Evolutionary conservation across 2,888 invertebrate genomes (phyloP), one percentile per base, ranked within the genome.

Genomic region (Oscheius sp.): DNA sequence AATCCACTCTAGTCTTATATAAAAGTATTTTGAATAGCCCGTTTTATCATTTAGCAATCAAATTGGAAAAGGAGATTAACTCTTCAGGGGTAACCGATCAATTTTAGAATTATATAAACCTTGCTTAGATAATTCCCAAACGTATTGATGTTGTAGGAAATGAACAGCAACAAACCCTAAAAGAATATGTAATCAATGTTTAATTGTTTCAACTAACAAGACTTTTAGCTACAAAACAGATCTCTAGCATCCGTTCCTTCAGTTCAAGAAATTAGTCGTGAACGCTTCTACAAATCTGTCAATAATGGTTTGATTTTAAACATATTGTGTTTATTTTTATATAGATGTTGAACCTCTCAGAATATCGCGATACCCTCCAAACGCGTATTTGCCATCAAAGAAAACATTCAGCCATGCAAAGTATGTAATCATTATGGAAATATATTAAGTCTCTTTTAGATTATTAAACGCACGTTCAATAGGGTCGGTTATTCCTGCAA

Each of bases 61-160:
- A 13, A 23, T 27, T 72, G n/a, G 72, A 66, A 35, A 29, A 29
- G 16, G 64, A 72, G 25, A 64, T 72, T 12, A 43, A 72, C 23
- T 18, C 25, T 13, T 46, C 21, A 1, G 72, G 56, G 27, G 63
- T 71, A 49, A 21, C 12, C 27, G 3, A 27, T n/a, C 18, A 25
- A 12, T n/a, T 2, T 21, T 66, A 16, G 6, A 23, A 9, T 46
- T 23, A 18, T 46, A 3, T n/a, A 66, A 66, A 3, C 35, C 3
- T 35, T 9, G 46, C 29, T 58, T 46, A 70, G 70, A 27, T 72
- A 18, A 61, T 72, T 66, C 72, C 72, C 1, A n/a, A 52, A 7
- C 27, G 72, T 12, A 43, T 46, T 18, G 64, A 66, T 53, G 16
- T 41, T 13, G 23, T n/a, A 7, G 72, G 66, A 12, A 55, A 29